These are phyloP conservation scores for Agrochola litura DNA, from an alignment of 2,888 invertebrate species.

Conservation along the genomic window DNA sequence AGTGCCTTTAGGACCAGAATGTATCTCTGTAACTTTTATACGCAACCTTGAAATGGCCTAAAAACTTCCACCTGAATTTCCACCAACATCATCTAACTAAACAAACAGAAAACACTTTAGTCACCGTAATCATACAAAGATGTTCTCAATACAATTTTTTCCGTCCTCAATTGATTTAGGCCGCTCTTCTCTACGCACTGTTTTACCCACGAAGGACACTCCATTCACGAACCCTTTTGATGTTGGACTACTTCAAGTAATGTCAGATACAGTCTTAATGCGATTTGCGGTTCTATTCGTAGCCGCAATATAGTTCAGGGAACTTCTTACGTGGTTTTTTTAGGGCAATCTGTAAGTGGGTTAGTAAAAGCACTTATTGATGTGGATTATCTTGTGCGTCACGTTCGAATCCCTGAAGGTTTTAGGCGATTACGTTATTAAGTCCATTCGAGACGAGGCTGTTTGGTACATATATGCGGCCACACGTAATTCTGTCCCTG, in stretches of 20 bases:
- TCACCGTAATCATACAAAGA: conserved; percentile 37
- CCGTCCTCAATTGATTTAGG: conserved; percentile 63
- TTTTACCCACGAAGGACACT: conserved; percentile 56
- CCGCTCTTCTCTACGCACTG: conserved; percentile 51
- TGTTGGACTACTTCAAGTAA: conserved; percentile 54
- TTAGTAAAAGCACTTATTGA: conserved; percentile 41
- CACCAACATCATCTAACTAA: background rate
- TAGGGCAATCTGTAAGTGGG: conserved; percentile 26
- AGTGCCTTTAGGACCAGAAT: background rate
- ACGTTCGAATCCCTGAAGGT: conserved; percentile 19
- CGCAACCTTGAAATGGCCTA: background rate
- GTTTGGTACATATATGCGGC: background rate
- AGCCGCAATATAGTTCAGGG: conserved; percentile 6
- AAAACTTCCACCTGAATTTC: background rate
- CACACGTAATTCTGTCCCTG: background rate
- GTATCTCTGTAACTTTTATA: background rate
- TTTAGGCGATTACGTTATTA: conserved; percentile 15
- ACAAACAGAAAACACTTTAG: conserved; percentile 20
- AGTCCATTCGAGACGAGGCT: background rate
- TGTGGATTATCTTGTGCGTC: conserved; percentile 33
- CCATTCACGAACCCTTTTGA: conserved; percentile 62
- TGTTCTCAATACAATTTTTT: conserved; percentile 47
- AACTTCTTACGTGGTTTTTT: conserved; percentile 31
- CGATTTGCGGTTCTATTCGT: conserved; percentile 36
- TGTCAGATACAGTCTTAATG: conserved; percentile 56